Base-by-base conservation (phyloP, 2,888 invertebrate species). In the Cryptophagus acutangulus region DNA sequence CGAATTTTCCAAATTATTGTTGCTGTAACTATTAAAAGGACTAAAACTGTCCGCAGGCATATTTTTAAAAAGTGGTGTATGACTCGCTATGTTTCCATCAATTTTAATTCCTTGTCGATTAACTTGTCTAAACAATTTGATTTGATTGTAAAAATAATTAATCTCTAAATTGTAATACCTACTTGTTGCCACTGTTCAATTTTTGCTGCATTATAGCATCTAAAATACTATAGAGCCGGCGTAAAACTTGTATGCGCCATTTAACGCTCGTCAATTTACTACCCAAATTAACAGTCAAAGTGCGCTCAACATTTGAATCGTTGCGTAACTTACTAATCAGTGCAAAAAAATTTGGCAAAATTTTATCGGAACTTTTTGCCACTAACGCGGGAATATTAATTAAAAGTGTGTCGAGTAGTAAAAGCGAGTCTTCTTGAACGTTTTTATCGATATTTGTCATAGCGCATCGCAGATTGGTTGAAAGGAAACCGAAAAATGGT, bases 361-460 rank as follows among this genome's bases (percentile, higher is more conserved):
- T 78, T 65, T 80, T 81, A 38, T 78, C 75, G 41, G 82, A 79
- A 59, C 82, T 78, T 38, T 74, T 69, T 0, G 81, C 78, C 2
- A 91, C 74, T 33, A 87, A 72, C 3, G 66, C 61, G 1, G 86
- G 84, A 38, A 80, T 75, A 53, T 81, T 75, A 26, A 76, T 71
- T 9, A 90, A 66, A n/a, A 92, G 72, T 28, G 83, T 73, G 60
- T 92, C 91, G 12, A 94, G 70, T 49, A 91, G 77, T 1, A 81
- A 62, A 1, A 94, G 71, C 0, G 92, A 87, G 66, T 91, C 91
- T 62, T 88, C 84, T 62, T 90, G 87, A 46, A 94, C 82, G 35
- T 76, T 73, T 8, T 75, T 76, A 62, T 87, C 79, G 43, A 94
- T 86, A 58, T 93, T 88, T 0, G 91, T 92, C 88, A 94, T 89